Evolutionary conservation across 64 coral and sea anemone species (phyloP).

Genomic region (Stylophora pistillata): DNA sequence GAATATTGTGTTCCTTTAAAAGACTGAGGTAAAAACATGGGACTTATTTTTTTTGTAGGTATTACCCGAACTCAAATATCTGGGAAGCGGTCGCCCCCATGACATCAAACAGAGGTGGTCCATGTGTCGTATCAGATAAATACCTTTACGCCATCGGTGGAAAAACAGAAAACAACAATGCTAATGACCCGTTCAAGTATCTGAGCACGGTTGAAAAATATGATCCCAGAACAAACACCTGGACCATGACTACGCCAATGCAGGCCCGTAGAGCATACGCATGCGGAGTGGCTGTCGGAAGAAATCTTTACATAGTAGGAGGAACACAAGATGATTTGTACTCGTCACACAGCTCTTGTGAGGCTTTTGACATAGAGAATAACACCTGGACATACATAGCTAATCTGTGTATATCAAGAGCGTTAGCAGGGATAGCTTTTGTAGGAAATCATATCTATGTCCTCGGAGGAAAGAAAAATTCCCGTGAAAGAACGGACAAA

Average conservation of each 20-base stretch:
- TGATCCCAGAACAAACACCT: conserved; percentile 68
- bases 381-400: conserved; percentile 74
- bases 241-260: conserved; percentile 71
- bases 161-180: conserved; percentile 79
- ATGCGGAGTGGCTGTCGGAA: conserved; percentile 65
- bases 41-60: conserved; percentile 24
- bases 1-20: background rate
- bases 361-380: conserved; percentile 59
- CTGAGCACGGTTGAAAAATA: conserved; percentile 81
- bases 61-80: conserved; percentile 74
- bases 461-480: conserved; percentile 87
- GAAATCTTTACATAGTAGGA: conserved; percentile 80
- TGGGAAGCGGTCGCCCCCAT: conserved; percentile 79
- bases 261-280: conserved; percentile 83
- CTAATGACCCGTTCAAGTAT: conserved; percentile 69
- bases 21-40: background rate
- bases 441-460: conserved; percentile 71
- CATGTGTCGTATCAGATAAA: conserved; percentile 75
- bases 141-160: conserved; percentile 88
- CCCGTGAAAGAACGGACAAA: conserved; percentile 84
- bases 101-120: conserved; percentile 73
- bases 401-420: conserved; percentile 71
- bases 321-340: conserved; percentile 89
- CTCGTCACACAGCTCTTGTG: conserved; percentile 86
- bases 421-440: conserved; percentile 73